A percentile compares a stretch with the other conserved stretches of the same genome.
phyloP scores from a whole-genome alignment of 2,797 vertebrate genomes.

The Silurus aristotelis region DNA sequence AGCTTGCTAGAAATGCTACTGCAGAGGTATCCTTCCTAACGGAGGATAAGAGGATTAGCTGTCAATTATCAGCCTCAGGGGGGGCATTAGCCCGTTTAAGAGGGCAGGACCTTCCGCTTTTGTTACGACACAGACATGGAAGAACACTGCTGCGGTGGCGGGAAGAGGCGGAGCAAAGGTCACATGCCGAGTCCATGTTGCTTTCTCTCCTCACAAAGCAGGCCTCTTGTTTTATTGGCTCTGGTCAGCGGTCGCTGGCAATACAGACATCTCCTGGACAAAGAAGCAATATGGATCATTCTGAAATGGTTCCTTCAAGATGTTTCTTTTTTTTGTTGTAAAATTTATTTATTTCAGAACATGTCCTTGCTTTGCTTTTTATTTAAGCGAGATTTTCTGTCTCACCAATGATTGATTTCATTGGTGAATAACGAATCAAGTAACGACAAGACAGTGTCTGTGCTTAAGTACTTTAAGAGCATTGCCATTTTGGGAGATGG shows the following conservation, averaged over 20 bases:
- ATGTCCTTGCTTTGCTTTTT: neutral
- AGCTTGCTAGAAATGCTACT: neutral
- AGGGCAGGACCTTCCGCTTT: constrained; percentile 50
- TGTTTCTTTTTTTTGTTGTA: neutral
- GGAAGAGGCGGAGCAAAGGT: constrained; percentile 53
- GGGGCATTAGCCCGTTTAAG: constrained; percentile 54
- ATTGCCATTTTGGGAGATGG: constrained; percentile 28
- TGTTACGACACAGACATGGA: constrained; percentile 48
- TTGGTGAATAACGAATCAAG: constrained; percentile 34
- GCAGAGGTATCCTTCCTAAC: constrained; percentile 41
- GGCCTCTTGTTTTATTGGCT: constrained; percentile 33
- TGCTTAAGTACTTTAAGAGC: constrained; percentile 23
- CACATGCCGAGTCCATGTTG: constrained; percentile 40
- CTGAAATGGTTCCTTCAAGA: constrained; percentile 12
- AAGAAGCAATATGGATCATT: constrained; percentile 38
- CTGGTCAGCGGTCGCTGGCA: constrained; percentile 1
- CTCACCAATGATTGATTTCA: neutral
- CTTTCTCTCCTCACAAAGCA: constrained; percentile 27
- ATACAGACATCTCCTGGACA: neutral
- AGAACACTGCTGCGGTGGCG: constrained; percentile 59
- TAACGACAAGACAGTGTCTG: constrained; percentile 8
- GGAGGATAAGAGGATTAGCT: constrained; percentile 76
- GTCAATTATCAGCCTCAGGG: constrained; percentile 71
- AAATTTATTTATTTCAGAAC: constrained; percentile 27
- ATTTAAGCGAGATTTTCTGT: neutral